A percentile compares a stretch with the other conserved stretches of the same genome.
These are phyloP conservation scores for Alviniconcha strummeri DNA, from an alignment of 2,888 invertebrate genomes.

Conservation along the genomic window DNA sequence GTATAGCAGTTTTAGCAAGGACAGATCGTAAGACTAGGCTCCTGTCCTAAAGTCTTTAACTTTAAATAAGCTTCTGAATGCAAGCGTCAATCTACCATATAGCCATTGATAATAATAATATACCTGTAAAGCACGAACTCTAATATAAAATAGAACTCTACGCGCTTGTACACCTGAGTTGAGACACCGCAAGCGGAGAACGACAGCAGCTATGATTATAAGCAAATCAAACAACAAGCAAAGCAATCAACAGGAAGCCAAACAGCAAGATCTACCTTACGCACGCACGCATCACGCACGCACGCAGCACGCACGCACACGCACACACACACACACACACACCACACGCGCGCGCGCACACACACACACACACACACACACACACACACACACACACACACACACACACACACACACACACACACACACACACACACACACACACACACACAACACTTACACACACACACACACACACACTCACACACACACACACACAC, in stretches of 20 bases:
- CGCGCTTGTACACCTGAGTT: not conserved
- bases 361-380: slow-evolving; percentile 4
- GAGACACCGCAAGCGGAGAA: too few relatives aligned
- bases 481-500: slow-evolving; percentile 6
- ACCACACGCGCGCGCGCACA: not conserved
- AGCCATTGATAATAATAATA: too few relatives aligned
- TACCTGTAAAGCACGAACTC: not conserved
- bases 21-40: too few relatives aligned
- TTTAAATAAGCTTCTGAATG: too few relatives aligned
- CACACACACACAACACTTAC: not conserved
- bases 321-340: not conserved
- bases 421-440: not conserved
- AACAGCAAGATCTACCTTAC: not conserved
- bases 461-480: slow-evolving; percentile 6
- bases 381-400: slow-evolving; percentile 11
- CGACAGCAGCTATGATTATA: too few relatives aligned
- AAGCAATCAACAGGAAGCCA: too few relatives aligned
- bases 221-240: too few relatives aligned
- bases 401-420: slow-evolving; percentile 3
- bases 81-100: too few relatives aligned
- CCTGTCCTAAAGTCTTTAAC: too few relatives aligned
- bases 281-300: not conserved
- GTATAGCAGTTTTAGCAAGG: too few relatives aligned
- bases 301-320: not conserved
- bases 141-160: not conserved